Conservation (phyloP, 2,113 vertebrate genomes). For the Leucosticte australis region DNA sequence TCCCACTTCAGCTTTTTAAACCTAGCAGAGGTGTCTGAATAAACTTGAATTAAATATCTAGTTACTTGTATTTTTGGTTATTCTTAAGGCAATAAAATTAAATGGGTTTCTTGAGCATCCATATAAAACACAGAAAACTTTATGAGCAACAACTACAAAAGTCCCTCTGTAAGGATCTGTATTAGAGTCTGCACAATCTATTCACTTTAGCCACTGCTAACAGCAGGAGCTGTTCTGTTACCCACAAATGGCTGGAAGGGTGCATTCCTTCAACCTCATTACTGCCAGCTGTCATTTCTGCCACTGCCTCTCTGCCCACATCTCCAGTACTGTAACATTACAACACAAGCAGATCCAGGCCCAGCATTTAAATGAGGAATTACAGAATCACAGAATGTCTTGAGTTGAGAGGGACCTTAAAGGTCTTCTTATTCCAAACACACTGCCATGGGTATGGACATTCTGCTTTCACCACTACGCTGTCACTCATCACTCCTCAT, state of each 20-base stretch:
- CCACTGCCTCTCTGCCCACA: not conserved
- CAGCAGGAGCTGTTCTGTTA: not conserved
- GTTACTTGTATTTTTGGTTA: not conserved
- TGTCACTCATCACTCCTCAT: not conserved
- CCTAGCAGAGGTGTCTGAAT: not conserved
- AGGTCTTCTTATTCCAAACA: not conserved
- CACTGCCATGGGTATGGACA: not conserved
- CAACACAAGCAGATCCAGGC: not conserved
- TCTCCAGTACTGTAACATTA: not conserved
- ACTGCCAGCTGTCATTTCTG: not conserved
- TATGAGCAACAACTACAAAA: not conserved
- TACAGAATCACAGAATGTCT: not conserved
- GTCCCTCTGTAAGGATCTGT: not conserved
- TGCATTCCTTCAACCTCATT: not conserved
- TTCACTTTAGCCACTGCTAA: not conserved
- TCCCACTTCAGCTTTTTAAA: not conserved
- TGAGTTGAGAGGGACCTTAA: not conserved
- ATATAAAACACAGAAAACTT: not conserved
- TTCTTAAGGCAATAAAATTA: not conserved
- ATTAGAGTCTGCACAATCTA: not conserved
- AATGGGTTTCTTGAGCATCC: not conserved
- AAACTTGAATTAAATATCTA: not conserved
- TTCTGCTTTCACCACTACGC: not conserved
- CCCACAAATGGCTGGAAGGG: not conserved
- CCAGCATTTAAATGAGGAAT: not conserved